Percentiles rank a stretch among this genome's conserved stretches.
Evolutionary conservation across 30 jellyfish, hydroid and myxozoan genomes (phyloP).

Genomic region (Sanderia malayensis): DNA sequence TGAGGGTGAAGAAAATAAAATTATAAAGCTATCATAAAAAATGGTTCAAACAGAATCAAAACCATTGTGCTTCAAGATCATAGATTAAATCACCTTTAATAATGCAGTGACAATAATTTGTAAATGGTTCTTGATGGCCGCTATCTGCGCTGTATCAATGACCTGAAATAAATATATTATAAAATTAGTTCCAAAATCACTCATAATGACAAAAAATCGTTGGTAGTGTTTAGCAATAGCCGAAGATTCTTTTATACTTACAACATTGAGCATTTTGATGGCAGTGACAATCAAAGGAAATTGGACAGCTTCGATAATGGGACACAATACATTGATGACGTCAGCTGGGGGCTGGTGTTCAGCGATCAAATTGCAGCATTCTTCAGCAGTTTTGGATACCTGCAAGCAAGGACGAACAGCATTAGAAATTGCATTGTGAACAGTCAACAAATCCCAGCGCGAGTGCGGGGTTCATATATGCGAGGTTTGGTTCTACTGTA

Average conservation of each 20-base stretch:
- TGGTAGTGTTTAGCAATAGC: no score
- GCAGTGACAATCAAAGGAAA: slow-evolving; percentile 84
- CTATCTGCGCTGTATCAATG: background rate
- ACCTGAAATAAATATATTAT: no score
- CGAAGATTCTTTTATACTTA: slow-evolving; percentile 43
- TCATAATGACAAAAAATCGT: no score
- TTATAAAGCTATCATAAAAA: no score
- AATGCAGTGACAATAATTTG: slow-evolving; percentile 34
- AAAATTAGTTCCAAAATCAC: no score
- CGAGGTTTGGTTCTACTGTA: no score
- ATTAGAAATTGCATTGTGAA: no score
- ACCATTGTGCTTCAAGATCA: no score
- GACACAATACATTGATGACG: slow-evolving; percentile 47
- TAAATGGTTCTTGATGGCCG: slow-evolving; percentile 13
- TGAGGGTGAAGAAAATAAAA: slow-evolving; percentile 28
- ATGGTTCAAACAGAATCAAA: no score
- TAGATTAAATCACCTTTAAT: slow-evolving; percentile 55
- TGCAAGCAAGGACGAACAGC: no score
- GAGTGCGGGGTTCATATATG: no score
- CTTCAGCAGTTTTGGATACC: slow-evolving; percentile 97
- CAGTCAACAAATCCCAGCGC: no score
- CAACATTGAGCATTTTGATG: slow-evolving; percentile 84
- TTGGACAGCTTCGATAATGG: slow-evolving; percentile 60
- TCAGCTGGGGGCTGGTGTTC: slow-evolving; percentile 50
- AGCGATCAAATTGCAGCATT: slow-evolving; percentile 79